Percentiles rank a stretch among this genome's conserved stretches.
Conservation (phyloP, 1,140 invertebrate genomes). For the Liolophura sinensis region DNA sequence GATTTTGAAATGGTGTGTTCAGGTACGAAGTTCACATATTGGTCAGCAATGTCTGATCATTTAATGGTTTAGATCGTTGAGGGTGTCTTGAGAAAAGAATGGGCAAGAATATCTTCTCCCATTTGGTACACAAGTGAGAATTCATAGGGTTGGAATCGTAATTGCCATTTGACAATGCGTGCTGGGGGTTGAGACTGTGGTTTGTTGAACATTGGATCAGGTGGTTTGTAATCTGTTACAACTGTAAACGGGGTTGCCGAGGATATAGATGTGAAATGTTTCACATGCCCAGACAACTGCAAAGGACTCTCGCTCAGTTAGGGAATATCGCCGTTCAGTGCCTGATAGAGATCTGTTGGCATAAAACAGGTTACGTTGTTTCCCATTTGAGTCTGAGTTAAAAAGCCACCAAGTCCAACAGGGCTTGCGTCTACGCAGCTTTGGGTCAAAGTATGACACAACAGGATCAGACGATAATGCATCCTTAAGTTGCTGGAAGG, state of each 20-base stretch:
- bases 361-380: slow-evolving; percentile 14
- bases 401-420: slow-evolving; percentile 21
- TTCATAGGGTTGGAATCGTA: slow-evolving; percentile 27
- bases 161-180: slow-evolving; percentile 28
- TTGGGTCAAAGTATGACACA: slow-evolving; percentile 19
- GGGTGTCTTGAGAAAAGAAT: slow-evolving; percentile 15
- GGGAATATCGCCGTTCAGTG: slow-evolving; percentile 46
- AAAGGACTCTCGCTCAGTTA: slow-evolving; percentile 57
- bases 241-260: slow-evolving; percentile 54
- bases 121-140: slow-evolving; percentile 15
- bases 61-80: too few species aligned
- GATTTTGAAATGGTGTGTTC: too few species aligned
- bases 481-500: slow-evolving; percentile 14
- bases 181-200: slow-evolving; percentile 16
- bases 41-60: too few species aligned
- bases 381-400: slow-evolving; percentile 7
- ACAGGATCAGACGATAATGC: slow-evolving; percentile 19
- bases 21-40: too few species aligned
- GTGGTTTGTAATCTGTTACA: slow-evolving; percentile 54
- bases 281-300: too few species aligned
- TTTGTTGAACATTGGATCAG: slow-evolving; percentile 31
- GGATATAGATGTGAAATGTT: slow-evolving; percentile 54
- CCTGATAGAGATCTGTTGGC: slow-evolving; percentile 21
- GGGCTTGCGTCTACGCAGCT: slow-evolving; percentile 26
- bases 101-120: slow-evolving; percentile 12